These are phyloP conservation scores for Zaprionus capensis DNA, from an alignment of 1,140 invertebrate species.

Conservation along the genomic window DNA sequence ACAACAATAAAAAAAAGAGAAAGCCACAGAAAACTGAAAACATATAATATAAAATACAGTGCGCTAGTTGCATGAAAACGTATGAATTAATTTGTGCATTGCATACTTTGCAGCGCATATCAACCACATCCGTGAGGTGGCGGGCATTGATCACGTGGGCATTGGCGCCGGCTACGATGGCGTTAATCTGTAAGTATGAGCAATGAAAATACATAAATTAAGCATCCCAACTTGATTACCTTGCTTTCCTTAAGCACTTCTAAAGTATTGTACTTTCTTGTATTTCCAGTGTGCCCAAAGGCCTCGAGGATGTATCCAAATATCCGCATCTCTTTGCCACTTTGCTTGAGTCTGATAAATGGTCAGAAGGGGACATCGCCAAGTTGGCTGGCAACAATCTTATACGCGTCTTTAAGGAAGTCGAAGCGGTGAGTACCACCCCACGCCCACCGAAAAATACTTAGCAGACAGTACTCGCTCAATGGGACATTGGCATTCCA, in stretches of 20 bases:
- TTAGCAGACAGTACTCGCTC: conserved; percentile 18
- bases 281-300: conserved; percentile 87
- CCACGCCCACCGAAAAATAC: conserved; percentile 21
- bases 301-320: conserved; percentile 93
- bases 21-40: neutral
- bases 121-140: conserved; percentile 92
- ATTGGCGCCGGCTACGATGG: conserved; percentile 93
- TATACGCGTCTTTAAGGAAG: conserved; percentile 90
- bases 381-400: conserved; percentile 92
- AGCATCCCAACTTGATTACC: neutral
- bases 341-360: conserved; percentile 88
- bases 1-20: neutral
- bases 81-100: conserved; percentile 48
- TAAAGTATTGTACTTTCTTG: neutral
- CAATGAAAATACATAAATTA: neutral
- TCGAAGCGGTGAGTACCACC: conserved; percentile 88
- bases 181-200: conserved; percentile 90
- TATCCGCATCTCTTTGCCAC: conserved; percentile 91
- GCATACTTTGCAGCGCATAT: conserved; percentile 90
- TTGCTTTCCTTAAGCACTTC: neutral
- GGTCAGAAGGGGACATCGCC: conserved; percentile 90
- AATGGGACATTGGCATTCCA: conserved; percentile 55
- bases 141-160: conserved; percentile 93
- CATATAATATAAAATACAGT: neutral
- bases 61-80: conserved; percentile 7